phyloP scores from a whole-genome alignment of 2,797 vertebrate species.

The Microchirus variegatus region DNA sequence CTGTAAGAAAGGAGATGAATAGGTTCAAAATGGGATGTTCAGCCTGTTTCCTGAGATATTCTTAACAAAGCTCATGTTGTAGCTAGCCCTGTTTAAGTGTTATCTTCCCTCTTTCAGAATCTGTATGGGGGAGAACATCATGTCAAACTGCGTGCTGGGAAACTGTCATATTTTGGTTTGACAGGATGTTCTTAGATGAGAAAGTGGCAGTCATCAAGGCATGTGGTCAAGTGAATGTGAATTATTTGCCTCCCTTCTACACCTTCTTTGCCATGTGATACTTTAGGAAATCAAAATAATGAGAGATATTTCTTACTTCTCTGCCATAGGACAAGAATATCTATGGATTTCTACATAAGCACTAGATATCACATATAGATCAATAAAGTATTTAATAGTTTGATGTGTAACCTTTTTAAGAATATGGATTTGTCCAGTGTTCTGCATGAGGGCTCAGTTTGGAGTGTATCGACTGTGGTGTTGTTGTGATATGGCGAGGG shows the following conservation, averaged over 20 bases:
- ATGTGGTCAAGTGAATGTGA: constrained; percentile 41
- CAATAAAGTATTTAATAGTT: constrained; percentile 86
- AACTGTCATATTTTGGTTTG: constrained; percentile 55
- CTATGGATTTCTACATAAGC: constrained; percentile 66
- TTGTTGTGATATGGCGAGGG: constrained; percentile 80
- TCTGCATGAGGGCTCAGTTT: constrained; percentile 81
- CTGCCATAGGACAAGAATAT: constrained; percentile 48
- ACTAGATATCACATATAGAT: constrained; percentile 69
- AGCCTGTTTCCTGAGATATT: constrained; percentile 60
- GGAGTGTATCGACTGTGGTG: constrained; percentile 82
- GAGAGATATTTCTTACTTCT: constrained; percentile 43
- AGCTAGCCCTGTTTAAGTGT: constrained; percentile 34
- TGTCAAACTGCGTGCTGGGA: constrained; percentile 41
- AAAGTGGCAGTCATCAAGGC: constrained; percentile 37
- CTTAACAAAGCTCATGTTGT: constrained; percentile 61
- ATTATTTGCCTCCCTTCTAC: constrained; percentile 42
- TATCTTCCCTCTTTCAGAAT: constrained; percentile 32
- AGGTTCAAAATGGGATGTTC: constrained; percentile 61
- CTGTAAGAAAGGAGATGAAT: constrained; percentile 67
- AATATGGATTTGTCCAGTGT: constrained; percentile 80
- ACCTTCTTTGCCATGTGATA: constrained; percentile 30
- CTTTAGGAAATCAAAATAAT: constrained; percentile 49
- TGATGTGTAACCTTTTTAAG: constrained; percentile 86
- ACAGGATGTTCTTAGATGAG: constrained; percentile 41
- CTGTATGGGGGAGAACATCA: constrained; percentile 42